Evolutionary conservation across 2,113 vertebrate species (phyloP).

Genomic region (pig (Sus scrofa)): DNA sequence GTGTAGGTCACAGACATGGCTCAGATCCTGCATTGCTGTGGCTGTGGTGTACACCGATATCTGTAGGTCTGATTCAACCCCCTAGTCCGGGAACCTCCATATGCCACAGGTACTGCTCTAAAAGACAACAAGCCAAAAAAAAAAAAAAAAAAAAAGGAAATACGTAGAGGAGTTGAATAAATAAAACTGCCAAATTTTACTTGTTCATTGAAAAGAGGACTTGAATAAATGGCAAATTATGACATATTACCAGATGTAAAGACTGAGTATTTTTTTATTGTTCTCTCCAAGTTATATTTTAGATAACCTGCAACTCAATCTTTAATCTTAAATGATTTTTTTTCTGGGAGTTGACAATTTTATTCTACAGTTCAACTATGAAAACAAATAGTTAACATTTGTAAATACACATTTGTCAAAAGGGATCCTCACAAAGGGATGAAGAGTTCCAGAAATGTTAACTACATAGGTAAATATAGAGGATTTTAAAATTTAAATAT

Average conservation of each 20-base stretch:
- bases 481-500: slow-evolving; percentile 22
- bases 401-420: slow-evolving; percentile 21
- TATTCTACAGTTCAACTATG: slow-evolving; percentile 37
- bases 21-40: no score
- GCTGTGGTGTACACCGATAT: no score
- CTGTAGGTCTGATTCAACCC: no score
- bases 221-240: neutral
- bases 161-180: neutral
- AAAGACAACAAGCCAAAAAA: no score
- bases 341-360: slow-evolving; percentile 33
- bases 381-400: slow-evolving; percentile 49
- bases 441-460: neutral
- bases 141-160: no score
- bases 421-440: slow-evolving; percentile 15
- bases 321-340: slow-evolving; percentile 52
- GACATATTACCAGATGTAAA: slow-evolving; percentile 18
- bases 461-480: neutral
- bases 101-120: no score
- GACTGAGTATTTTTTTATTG: slow-evolving; percentile 20
- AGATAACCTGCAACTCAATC: slow-evolving; percentile 14
- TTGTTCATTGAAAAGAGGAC: slow-evolving; percentile 29
- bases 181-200: slow-evolving; percentile 5
- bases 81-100: no score
- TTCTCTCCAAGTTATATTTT: slow-evolving; percentile 57
- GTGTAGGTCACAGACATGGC: no score